Evolutionary conservation across 2,113 vertebrate species (phyloP), one percentile per base, ranked within the genome.

Genomic region (Microcebus jonahi): DNA sequence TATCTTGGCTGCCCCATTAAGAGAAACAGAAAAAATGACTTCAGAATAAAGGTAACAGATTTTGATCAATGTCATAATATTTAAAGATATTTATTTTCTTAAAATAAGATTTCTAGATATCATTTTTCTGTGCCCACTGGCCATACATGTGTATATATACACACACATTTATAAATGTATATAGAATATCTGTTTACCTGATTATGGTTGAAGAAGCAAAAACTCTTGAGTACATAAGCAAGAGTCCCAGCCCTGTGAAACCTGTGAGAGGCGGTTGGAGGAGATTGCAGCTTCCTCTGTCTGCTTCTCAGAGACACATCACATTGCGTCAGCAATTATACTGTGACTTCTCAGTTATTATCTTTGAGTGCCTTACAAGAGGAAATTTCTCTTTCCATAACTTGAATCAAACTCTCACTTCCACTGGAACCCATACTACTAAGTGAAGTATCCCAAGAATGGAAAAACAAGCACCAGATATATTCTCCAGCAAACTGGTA

Each of bases 1-100:
- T 68, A 61, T 12, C 34, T 80, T 27, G 68, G 6, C 36, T 81
- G 14, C 25, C 7, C 9, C 48, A 48, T 73, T 57, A 83, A 91
- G 29, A 88, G 18, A 73, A 0, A 8, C 3, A 75, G 23, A 59
- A 93, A 71, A 94, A 97, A 73, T 82, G 8, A 45, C 63, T 93
- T 75, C 9, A 68, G 25, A 53, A 84, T 34, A 94, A 59, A 75
- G 25, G 42, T 50, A 73, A 86, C 7, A 68, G 31, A 57, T 55
- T 76, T 80, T 31, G 18, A 55, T 84, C 53, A 42, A 10, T 85
- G 10, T 63, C 8, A 75, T 23, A 83, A 73, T 42, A 18, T 23
- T 93, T 77, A 77, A 79, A 57, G 34, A 36, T 45, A 39, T 45
- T 92, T 95, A 23, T 25, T 86, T 75, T 53, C 50, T 92, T 92